A percentile compares a stretch with the other conserved stretches of the same genome.
These are phyloP conservation scores for Leguminivora glycinivorella DNA, from an alignment of 1,140 invertebrate genomes.

Conservation along the genomic window DNA sequence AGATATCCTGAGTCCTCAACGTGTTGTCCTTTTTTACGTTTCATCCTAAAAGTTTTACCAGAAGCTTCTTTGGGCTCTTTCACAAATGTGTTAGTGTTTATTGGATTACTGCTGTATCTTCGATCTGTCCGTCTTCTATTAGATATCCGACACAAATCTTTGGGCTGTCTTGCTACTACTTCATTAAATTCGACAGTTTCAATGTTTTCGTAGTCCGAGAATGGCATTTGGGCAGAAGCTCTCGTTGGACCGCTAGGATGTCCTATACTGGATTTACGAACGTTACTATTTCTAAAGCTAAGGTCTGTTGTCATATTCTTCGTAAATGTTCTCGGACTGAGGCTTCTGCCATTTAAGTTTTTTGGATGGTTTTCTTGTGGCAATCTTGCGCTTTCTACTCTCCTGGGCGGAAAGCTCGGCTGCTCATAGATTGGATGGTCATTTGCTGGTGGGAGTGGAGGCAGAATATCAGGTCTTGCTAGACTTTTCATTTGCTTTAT, in stretches of 20 bases:
- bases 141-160: conserved; percentile 41
- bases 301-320: conserved; percentile 51
- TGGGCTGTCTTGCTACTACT: conserved; percentile 22
- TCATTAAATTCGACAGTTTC: conserved; percentile 31
- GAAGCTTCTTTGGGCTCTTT: conserved; percentile 49
- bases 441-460: conserved; percentile 80
- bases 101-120: conserved; percentile 36
- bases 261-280: conserved; percentile 44
- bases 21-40: conserved; percentile 58
- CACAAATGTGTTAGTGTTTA: conserved; percentile 68
- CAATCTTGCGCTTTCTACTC: conserved; percentile 65
- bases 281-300: conserved; percentile 36
- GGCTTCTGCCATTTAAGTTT: conserved; percentile 82
- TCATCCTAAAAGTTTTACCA: conserved; percentile 46
- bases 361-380: conserved; percentile 78
- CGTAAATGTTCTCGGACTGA: conserved; percentile 66
- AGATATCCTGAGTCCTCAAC: conserved; percentile 86
- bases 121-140: conserved; percentile 39
- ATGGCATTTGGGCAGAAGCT: conserved; percentile 63
- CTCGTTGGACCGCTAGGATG: conserved; percentile 61
- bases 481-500: conserved; percentile 69
- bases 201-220: conserved; percentile 72
- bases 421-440: conserved; percentile 80
- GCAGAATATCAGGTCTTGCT: conserved; percentile 83
- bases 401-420: conserved; percentile 79